phyloP scores from a whole-genome alignment of 2,113 vertebrate genomes.

The Spizaetus ornatus region DNA sequence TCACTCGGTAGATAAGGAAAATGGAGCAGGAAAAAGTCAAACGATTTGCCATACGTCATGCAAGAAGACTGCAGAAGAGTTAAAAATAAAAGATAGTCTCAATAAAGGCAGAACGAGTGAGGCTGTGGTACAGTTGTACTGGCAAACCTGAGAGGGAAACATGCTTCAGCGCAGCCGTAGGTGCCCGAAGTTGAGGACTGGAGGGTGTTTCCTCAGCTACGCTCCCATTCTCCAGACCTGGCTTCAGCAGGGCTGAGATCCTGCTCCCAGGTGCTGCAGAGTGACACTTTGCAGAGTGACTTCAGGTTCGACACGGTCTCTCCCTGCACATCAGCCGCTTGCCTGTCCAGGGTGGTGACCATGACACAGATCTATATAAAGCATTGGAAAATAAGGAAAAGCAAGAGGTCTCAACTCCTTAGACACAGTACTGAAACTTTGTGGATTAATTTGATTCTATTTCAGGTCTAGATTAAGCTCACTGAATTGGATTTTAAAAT shows the following conservation, averaged over 20 bases:
- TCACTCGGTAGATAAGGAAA: neutral
- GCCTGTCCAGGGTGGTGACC: neutral
- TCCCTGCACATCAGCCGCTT: neutral
- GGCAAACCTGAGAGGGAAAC: neutral
- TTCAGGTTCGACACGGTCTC: neutral
- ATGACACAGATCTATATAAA: neutral
- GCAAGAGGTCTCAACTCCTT: neutral
- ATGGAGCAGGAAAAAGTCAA: neutral
- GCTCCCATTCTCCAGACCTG: neutral
- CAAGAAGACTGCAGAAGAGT: neutral
- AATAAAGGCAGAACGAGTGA: neutral
- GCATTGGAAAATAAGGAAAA: neutral
- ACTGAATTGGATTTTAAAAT: neutral
- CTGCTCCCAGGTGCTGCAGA: neutral
- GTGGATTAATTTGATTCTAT: neutral
- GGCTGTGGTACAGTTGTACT: neutral
- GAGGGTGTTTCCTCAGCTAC: neutral
- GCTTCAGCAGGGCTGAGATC: neutral
- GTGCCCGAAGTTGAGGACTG: neutral
- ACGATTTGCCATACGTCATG: fast-evolving
- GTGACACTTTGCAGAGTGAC: neutral
- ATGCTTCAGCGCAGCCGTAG: neutral
- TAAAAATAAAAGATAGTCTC: neutral
- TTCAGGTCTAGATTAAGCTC: neutral
- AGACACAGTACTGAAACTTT: neutral